Percentiles rank a stretch among this genome's conserved stretches.
phyloP scores from a whole-genome alignment of 2,888 invertebrate species.

The Chelonus formosanus region DNA sequence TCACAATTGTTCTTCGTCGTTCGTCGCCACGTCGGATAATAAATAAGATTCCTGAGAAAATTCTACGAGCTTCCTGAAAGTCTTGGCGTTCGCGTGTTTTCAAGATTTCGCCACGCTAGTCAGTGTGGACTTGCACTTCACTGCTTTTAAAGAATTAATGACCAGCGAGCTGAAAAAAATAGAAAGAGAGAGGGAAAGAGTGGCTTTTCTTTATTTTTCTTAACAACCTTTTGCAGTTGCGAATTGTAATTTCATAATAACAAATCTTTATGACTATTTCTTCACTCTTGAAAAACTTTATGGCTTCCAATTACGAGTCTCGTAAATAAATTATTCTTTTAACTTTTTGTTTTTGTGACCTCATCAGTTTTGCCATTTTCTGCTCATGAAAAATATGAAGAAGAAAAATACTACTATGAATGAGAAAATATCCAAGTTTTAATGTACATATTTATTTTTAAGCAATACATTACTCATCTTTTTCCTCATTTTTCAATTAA shows the following conservation, averaged over 20 bases:
- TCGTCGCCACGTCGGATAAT: conserved; percentile 50
- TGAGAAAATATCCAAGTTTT: too few relatives aligned
- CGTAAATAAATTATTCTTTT: background rate
- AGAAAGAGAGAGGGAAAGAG: background rate
- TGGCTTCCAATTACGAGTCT: conserved; percentile 3
- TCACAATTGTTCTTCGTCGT: conserved; percentile 58
- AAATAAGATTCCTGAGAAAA: conserved; percentile 63
- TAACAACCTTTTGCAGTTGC: conserved; percentile 32
- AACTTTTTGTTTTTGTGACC: too few relatives aligned
- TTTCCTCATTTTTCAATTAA: too few relatives aligned
- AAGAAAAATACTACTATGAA: too few relatives aligned
- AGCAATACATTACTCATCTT: too few relatives aligned
- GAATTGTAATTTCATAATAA: conserved; percentile 37
- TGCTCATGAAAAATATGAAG: too few relatives aligned
- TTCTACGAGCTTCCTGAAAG: conserved; percentile 42
- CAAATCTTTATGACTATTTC: conserved; percentile 32
- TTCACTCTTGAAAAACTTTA: conserved; percentile 12
- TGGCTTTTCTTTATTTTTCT: conserved; percentile 22
- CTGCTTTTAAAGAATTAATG: conserved; percentile 54
- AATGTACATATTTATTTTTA: too few relatives aligned
- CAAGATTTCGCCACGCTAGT: background rate
- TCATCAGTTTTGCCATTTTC: too few relatives aligned
- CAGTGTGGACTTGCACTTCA: conserved; percentile 47
- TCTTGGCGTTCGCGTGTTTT: conserved; percentile 31
- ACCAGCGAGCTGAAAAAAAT: conserved; percentile 25